These are phyloP conservation scores for Odontocolon sp. DNA, from an alignment of 2,888 invertebrate genomes.

Conservation along the genomic window DNA sequence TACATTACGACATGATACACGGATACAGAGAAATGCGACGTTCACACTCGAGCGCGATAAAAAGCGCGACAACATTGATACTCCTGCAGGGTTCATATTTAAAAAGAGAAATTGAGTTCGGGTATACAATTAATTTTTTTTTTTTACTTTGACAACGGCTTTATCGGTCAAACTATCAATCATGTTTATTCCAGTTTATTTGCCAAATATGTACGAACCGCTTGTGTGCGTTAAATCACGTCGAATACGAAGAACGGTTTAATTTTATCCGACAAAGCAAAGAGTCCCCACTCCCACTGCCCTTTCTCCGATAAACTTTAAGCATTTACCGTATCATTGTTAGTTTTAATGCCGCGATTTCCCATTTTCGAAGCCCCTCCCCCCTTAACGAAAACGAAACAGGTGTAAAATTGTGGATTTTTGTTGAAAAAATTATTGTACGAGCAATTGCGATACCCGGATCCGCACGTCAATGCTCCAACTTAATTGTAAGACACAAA, in stretches of 20 bases:
- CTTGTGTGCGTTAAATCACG: constrained; percentile 32
- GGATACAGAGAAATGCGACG: constrained; percentile 14
- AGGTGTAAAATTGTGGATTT: too few relatives aligned
- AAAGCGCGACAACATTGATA: neutral
- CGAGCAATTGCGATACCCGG: neutral
- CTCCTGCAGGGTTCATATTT: constrained; percentile 42
- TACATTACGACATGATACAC: constrained; percentile 26
- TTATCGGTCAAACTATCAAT: constrained; percentile 16
- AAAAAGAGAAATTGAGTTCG: constrained; percentile 35
- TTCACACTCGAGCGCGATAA: neutral
- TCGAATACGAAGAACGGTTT: constrained; percentile 28
- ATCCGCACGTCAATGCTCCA: constrained; percentile 28
- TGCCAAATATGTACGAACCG: constrained; percentile 26
- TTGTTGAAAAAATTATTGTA: constrained; percentile 31
- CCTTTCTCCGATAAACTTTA: constrained; percentile 20
- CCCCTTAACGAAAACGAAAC: constrained; percentile 22
- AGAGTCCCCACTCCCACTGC: constrained; percentile 5
- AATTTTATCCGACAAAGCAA: constrained; percentile 30
- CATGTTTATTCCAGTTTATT: constrained; percentile 17
- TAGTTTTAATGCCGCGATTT: constrained; percentile 50
- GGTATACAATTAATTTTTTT: constrained; percentile 15
- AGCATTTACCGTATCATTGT: constrained; percentile 41
- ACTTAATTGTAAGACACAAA: constrained; percentile 30
- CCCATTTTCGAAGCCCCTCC: neutral
- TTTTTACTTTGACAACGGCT: neutral